Base-by-base conservation (phyloP, 2,888 invertebrate genomes). In the Stenchaetothrips biformis region DNA sequence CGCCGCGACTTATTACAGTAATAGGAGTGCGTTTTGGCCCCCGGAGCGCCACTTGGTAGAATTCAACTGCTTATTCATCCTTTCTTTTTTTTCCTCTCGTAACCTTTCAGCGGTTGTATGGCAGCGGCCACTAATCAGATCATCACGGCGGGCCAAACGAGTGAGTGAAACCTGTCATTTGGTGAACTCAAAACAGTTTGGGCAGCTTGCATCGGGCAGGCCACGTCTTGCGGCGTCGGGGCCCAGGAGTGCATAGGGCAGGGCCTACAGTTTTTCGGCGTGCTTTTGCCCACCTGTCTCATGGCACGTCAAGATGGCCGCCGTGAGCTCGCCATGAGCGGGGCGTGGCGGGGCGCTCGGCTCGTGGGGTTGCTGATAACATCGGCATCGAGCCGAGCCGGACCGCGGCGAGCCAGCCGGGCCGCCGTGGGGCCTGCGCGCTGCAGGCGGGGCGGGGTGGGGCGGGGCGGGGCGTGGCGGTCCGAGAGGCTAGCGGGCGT, bases 301-400 rank as follows among this genome's bases (percentile, higher is more conserved):
- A 37, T 37, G 37, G 37, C 37, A 37, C 37, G 37, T 37, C 37
- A 37, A 37, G 37, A 37, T 37, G 37, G 37, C 37, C 37, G 37
- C 37, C 59, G 59, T 13, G 53, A 16, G 13, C 53, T 7, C 59
- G 59, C 59, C 59, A 59, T 59, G 59, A 59, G 59, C 67, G 6
- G 67, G 9, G 67, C 53, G 11, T 25, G 67, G 67, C 67, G 8
- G 67, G 8, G 67, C 59, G 59, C 59, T 6, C 67, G 67, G 67
- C 67, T 74, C 67, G 67, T 74, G 67, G 67, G 67, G 67, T 74
- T 21, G 67, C 67, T 74, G 67, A 74, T 74, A 74, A 7, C 67
- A 74, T 74, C 67, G 53, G 53, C 9, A 37, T 37, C 37, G 13
- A 21, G 25, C 25, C 67, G 21, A 25, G n/a, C 53, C 9, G 67